Percentiles rank a stretch among this genome's conserved stretches.
Conservation (phyloP, 53 echinoderm and acorn worm species). For the Astropecten irregularis region DNA sequence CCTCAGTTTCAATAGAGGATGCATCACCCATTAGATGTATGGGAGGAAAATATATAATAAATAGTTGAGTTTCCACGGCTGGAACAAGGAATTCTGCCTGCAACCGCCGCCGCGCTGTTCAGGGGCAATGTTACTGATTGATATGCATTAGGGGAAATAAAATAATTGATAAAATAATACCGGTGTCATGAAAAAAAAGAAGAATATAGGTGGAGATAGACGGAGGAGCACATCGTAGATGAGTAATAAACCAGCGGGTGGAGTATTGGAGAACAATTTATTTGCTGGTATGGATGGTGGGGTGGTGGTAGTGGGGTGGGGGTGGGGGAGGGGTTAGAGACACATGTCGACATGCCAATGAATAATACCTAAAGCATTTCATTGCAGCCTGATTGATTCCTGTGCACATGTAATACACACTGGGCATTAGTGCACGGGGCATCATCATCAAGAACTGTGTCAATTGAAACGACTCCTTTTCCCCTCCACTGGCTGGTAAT, state of each 20-base stretch:
- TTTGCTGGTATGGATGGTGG: not conserved
- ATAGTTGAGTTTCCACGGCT: slow-evolving; percentile 31
- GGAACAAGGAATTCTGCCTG: too few species aligned
- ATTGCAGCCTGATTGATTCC: slow-evolving; percentile 3
- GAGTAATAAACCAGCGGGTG: slow-evolving; percentile 3
- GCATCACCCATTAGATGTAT: slow-evolving; percentile 18
- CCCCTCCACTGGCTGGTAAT: slow-evolving; percentile 35
- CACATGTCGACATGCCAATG: not conserved
- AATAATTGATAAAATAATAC: slow-evolving; percentile 58
- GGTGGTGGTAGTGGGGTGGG: not conserved
- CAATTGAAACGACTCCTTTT: slow-evolving; percentile 48
- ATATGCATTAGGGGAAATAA: slow-evolving; percentile 41
- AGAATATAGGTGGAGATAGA: too few species aligned
- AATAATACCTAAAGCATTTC: not conserved
- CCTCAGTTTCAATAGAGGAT: too few species aligned
- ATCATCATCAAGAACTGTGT: slow-evolving; percentile 28
- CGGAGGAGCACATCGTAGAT: slow-evolving; percentile 7
- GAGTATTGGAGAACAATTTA: slow-evolving; percentile 18
- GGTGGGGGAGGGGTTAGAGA: not conserved
- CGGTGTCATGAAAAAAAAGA: too few species aligned
- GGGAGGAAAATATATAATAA: slow-evolving; percentile 23
- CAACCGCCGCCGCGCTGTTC: too few species aligned
- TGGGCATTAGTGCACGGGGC: too few species aligned
- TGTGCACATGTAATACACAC: not conserved
- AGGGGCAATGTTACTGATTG: slow-evolving; percentile 54